These are phyloP conservation scores for Nebria salina DNA, from an alignment of 2,888 invertebrate genomes.

Conservation along the genomic window DNA sequence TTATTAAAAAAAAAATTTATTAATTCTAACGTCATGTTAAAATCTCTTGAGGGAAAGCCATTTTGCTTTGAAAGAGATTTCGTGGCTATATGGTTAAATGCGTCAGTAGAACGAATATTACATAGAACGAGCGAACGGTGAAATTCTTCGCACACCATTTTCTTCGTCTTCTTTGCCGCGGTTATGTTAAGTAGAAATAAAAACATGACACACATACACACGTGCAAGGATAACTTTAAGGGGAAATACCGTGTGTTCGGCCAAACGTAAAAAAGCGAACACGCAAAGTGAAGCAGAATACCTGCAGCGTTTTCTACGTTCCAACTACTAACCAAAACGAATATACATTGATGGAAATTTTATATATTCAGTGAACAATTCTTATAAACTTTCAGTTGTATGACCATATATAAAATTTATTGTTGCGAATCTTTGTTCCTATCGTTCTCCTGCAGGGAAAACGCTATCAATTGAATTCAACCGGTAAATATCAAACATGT, in stretches of 20 bases:
- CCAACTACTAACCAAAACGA: background rate
- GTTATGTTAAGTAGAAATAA: constrained; percentile 31
- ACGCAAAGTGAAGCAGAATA: background rate
- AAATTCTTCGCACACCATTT: constrained; percentile 15
- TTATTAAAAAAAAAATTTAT: background rate
- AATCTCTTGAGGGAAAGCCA: background rate
- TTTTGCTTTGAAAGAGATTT: background rate
- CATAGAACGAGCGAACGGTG: constrained; percentile 27
- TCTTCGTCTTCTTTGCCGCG: constrained; percentile 6
- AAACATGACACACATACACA: constrained; percentile 18
- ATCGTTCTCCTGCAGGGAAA: no score
- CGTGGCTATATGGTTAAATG: constrained; percentile 18
- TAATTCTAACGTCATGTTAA: background rate
- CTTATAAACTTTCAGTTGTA: background rate
- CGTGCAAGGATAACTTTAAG: background rate
- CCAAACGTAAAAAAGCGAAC: constrained; percentile 20
- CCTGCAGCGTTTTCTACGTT: background rate
- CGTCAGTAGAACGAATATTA: constrained; percentile 40
- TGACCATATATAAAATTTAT: background rate
- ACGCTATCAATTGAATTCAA: no score
- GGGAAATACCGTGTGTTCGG: constrained; percentile 7
- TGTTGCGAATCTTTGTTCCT: background rate
- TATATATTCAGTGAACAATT: background rate
- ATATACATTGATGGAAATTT: constrained; percentile 1
- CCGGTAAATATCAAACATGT: no score